Evolutionary conservation across 1,140 invertebrate genomes (phyloP).

Genomic region (Prorops nasuta): DNA sequence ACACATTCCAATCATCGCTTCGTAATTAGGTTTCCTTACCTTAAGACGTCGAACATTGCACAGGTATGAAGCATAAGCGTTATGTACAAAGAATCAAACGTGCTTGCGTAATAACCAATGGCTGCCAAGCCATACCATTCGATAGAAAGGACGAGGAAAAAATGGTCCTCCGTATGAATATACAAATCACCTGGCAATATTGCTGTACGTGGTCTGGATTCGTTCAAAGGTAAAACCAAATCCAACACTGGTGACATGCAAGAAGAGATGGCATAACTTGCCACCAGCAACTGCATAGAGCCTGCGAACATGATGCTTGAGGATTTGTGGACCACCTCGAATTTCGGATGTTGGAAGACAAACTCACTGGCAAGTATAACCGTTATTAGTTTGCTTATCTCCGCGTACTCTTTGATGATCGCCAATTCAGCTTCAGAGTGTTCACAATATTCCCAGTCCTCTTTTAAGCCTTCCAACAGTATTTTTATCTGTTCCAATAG

Average conservation of each 20-base stretch:
- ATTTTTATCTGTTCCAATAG: too few species aligned
- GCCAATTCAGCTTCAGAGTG: too few species aligned
- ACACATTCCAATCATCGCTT: too few species aligned
- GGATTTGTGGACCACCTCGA: too few species aligned
- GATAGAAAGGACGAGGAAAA: neutral
- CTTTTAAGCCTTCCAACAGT: too few species aligned
- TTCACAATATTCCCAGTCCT: too few species aligned
- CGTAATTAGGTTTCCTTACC: too few species aligned
- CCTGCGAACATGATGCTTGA: too few species aligned
- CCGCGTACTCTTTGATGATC: too few species aligned
- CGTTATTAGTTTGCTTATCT: too few species aligned
- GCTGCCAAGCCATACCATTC: neutral
- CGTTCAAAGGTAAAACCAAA: neutral
- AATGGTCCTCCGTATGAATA: neutral
- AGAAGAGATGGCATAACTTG: neutral
- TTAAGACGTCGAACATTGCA: neutral
- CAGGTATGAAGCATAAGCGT: neutral
- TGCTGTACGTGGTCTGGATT: neutral
- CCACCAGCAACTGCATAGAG: neutral
- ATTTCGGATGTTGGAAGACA: too few species aligned
- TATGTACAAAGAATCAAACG: neutral
- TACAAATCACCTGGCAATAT: neutral
- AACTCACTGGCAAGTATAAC: too few species aligned
- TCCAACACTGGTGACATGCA: neutral
- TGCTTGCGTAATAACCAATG: neutral